Conservation (phyloP, 2,797 vertebrate species). For the Australoheros facetus region DNA sequence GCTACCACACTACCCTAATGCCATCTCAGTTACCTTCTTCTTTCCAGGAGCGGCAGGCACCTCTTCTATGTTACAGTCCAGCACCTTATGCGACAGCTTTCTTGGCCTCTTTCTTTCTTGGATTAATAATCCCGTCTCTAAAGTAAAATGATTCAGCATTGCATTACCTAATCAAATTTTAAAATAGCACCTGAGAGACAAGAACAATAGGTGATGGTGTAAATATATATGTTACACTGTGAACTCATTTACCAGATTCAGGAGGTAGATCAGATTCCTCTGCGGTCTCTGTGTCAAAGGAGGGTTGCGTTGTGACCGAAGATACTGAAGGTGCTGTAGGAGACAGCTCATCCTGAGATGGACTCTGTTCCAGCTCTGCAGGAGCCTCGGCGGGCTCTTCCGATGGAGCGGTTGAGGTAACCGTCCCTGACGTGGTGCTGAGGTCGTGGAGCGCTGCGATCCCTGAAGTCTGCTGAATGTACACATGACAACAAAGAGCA, state of each 20-base stretch:
- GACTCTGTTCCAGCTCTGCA: constrained; percentile 48
- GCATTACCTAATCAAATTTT: not conserved
- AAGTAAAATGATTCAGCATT: not conserved
- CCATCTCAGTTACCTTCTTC: constrained; percentile 80
- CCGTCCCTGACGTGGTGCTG: constrained; percentile 38
- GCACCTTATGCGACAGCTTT: constrained; percentile 89
- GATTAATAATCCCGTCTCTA: constrained; percentile 62
- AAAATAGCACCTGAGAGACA: not conserved
- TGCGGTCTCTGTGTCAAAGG: constrained; percentile 34
- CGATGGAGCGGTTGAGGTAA: constrained; percentile 55
- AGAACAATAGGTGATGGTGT: not conserved
- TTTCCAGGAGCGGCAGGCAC: constrained; percentile 86
- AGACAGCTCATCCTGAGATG: constrained; percentile 51
- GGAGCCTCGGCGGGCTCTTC: constrained; percentile 30
- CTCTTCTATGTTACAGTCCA: constrained; percentile 90
- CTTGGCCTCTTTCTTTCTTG: constrained; percentile 90
- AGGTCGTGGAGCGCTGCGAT: constrained; percentile 42
- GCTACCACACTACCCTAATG: not conserved
- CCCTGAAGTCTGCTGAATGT: constrained; percentile 45
- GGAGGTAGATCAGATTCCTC: constrained; percentile 69
- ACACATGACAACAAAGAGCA: not conserved
- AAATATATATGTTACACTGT: not conserved
- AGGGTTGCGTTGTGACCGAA: constrained; percentile 46
- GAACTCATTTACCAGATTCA: constrained; percentile 56
- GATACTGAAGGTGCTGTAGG: constrained; percentile 28